Base-by-base conservation (phyloP, 2,888 invertebrate genomes). In the Hydraecia micacea region DNA sequence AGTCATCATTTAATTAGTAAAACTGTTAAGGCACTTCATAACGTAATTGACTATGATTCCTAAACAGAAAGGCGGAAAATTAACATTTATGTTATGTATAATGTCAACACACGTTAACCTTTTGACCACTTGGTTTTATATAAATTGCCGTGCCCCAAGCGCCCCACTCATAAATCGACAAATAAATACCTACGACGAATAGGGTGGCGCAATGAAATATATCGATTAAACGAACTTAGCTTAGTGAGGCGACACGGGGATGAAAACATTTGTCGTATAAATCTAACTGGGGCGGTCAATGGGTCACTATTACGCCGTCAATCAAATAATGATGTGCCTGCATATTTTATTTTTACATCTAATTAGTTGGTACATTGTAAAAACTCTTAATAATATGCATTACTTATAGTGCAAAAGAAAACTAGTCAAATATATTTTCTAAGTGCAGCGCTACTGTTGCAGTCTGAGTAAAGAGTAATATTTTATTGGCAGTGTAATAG, bases 11-110 rank as follows among this genome's bases (percentile, higher is more conserved):
- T 63, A 36, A 36, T 25, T 68, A 63, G 28, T 63, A 75, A 77
- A 83, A 77, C 86, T 83, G 76, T 67, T 89, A 91, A 92, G 92
- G 92, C 92, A 92, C 92, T 89, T 87, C 70, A 83, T 73, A 67
- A 83, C 21, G 70, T 85, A 88, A 88, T 89, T 88, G 86, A 87
- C 88, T 80, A 81, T 73, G 73, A 79, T 68, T 83, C 77, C 74
- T 76, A 83, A 85, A 82, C 72, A 78, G 71, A 83, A 79, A 88
- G 79, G 83, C 73, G 78, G 85, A 83, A 80, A 80, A 84, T 67
- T 75, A 80, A 80, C 32, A 78, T 60, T 42, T 69, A 62, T 49
- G 13, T 80, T 79, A 70, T 66, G 46, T 66, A 32, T 63, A 70
- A 60, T 39, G 71, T 75, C 49, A 80, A 80, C 25, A 77, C 25